Percentiles rank a stretch among this genome's conserved stretches.
Evolutionary conservation across 1,140 invertebrate genomes (phyloP).

Genomic region (Panagrolaimus sp.): DNA sequence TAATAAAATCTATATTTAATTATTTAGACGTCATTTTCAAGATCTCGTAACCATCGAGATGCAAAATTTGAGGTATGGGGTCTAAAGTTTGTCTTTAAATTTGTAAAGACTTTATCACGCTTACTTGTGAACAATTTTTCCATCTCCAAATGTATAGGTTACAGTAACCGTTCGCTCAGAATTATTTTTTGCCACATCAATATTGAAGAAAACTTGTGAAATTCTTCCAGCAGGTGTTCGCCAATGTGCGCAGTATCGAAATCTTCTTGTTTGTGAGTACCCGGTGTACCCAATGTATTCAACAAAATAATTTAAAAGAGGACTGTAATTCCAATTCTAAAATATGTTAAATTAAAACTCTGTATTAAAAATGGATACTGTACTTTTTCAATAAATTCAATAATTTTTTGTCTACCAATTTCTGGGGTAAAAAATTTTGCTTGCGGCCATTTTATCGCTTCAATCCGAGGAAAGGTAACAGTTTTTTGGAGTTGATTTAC

Average conservation of each 20-base stretch:
- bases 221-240: background rate
- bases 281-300: background rate
- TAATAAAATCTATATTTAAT: background rate
- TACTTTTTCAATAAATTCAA: conserved; percentile 22
- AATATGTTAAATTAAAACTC: background rate
- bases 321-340: conserved; percentile 10
- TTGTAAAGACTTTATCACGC: too few species aligned
- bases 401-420: conserved; percentile 17
- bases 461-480: background rate
- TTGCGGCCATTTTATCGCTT: background rate
- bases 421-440: conserved; percentile 15
- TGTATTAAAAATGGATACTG: background rate
- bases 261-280: background rate
- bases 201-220: conserved; percentile 13
- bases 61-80: conserved; percentile 2
- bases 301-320: background rate
- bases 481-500: conserved; percentile 5
- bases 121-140: background rate
- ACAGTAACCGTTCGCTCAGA: background rate
- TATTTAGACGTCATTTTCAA: background rate
- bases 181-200: background rate
- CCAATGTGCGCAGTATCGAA: conserved; percentile 1
- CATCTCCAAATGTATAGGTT: conserved; percentile 10
- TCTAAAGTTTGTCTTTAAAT: too few species aligned
- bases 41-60: background rate